Base-by-base conservation (phyloP, 2,888 invertebrate species). In the Tethea ocularis region DNA sequence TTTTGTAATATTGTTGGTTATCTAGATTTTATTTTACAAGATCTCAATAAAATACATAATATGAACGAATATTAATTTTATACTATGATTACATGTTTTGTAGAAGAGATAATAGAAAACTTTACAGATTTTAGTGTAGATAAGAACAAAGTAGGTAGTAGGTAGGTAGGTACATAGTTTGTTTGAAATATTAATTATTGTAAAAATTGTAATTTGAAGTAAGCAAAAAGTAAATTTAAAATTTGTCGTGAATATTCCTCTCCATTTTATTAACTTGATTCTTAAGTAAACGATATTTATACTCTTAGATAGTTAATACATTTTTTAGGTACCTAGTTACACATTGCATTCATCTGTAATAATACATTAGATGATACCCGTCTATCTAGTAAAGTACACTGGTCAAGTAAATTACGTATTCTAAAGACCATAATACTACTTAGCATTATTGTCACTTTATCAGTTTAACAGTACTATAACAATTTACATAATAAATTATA, bases 21-120 rank as follows among this genome's bases (percentile, higher is more conserved):
- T 67, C 69, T 72, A 74, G 61, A 60, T 58, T 56, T 69, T 59
- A 59, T 63, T 69, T 64, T 58, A 51, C 46, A 61, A 57, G 57
- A 60, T 58, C 53, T 66, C 54, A 64, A 59, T 59, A 68, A 54
- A 22, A 33, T 36, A 46, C 17, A 46, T 15, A 17, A 6, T 26
- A 17, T 17, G 22, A n/a, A 38, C n/a, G 36, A 20, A 46, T 54
- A n/a, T 53, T 26, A 52, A 11, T 17, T 46, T 46, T 20, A 46
- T 46, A 10, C n/a, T 46, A n/a, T 20, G 46, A 46, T 46, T 38
- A 38, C 38, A 38, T 38, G n/a, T 38, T 46, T 46, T 46, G n/a
- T 46, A 46, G 20, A 20, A 38, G 38, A 38, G 38, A 5, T n/a
- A 38, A n/a, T n/a, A 38, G n/a, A n/a, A n/a, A 38, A 33, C 2